phyloP scores from a whole-genome alignment of 2,888 invertebrate genomes.

The Sisyra nigra region DNA sequence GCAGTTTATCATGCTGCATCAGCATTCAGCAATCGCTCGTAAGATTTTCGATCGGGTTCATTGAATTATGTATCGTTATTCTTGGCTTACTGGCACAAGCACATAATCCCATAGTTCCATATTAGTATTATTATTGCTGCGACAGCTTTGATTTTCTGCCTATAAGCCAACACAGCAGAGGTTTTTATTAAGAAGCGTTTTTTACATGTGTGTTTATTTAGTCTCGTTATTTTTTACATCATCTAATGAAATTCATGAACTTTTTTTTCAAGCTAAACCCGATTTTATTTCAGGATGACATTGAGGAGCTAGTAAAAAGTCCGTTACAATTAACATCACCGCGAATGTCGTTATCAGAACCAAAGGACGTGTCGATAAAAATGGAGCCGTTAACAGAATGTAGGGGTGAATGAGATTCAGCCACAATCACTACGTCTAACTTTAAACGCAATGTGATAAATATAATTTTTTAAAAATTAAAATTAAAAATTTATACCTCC shows the following conservation, averaged over 20 bases:
- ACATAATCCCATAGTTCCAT: no score
- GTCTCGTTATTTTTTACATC: no score
- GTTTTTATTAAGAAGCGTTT: no score
- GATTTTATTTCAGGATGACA: conserved; percentile 38
- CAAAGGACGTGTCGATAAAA: conserved; percentile 45
- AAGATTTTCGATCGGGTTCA: no score
- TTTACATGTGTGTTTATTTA: no score
- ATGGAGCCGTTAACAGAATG: conserved; percentile 52
- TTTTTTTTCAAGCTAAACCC: background rate
- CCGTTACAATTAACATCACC: conserved; percentile 32
- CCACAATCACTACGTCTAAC: conserved; percentile 17
- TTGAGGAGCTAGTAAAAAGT: conserved; percentile 46
- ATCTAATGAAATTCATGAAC: no score
- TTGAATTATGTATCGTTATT: no score
- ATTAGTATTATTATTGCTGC: no score
- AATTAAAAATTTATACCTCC: background rate
- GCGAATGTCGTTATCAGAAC: conserved; percentile 20
- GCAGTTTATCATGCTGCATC: no score
- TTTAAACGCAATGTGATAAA: conserved; percentile 24
- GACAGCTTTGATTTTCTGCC: no score
- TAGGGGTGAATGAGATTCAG: conserved; percentile 42
- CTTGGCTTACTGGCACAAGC: no score
- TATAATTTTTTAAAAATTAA: conserved; percentile 10
- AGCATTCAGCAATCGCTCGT: no score
- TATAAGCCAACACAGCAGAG: background rate